Base-by-base conservation (phyloP, 37 sponge, comb jelly and placozoan genomes). In the Bolinopsis microptera region DNA sequence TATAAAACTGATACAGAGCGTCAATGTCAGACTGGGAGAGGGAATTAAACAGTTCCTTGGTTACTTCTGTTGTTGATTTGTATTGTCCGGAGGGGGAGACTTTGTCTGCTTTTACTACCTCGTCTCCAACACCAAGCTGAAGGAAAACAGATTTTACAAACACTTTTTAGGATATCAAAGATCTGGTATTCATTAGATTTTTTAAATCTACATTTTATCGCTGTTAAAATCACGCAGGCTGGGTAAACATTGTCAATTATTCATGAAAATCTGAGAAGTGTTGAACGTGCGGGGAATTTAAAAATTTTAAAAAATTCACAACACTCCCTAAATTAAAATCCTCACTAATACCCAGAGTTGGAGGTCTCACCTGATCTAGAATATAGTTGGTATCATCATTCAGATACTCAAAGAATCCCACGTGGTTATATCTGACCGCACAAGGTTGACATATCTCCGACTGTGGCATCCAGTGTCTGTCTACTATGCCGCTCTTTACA, bases 401-500 rank as follows among this genome's bases (percentile, higher is more conserved):
- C 26, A 86, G 41, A 27, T 86, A 86, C 90, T 86, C 90, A 24
- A 86, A 86, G 61, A 86, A 86, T n/a, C 90, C 90, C 61, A 86
- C 90, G 61, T 41, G 36, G 18, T 38, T 27, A 24, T 86, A 86
- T 5, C 39, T 27, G 23, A 86, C 90, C 23, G 34, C 30, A 27
- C 90, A 86, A 35, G 90, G 90, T n/a, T 23, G 23, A 40, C 90
- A 86, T 2, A 86, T 86, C 61, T 86, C 90, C 25, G 90, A 41
- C 28, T 86, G 90, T 5, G 90, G 48, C 48, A 34, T 33, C 90
- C 90, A 86, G 90, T 86, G 90, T 41, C 90, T 9, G 61, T 86
- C 90, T 22, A 86, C 36, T 24, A 86, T 41, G 30, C 90, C 90
- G 24, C 18, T 41, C 31, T 40, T 38, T 0, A 86, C 39, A 25